phyloP scores from a whole-genome alignment of 2,888 invertebrate species.

The Boloria selene region DNA sequence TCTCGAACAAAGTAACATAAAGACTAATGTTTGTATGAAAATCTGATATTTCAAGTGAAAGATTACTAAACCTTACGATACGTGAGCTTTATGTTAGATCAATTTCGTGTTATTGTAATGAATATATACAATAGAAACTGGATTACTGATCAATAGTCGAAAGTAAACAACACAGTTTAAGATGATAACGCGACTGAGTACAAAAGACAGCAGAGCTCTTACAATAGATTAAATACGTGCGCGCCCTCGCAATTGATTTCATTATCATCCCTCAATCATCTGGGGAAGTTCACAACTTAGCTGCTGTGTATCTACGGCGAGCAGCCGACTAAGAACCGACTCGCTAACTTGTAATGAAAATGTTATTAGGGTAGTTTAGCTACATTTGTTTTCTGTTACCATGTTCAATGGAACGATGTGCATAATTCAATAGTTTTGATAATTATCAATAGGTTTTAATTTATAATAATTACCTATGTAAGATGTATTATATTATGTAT shows the following conservation, averaged over 20 bases:
- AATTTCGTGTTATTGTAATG: too few species aligned
- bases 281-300: constrained; percentile 25
- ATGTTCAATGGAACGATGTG: neutral
- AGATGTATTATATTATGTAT: too few species aligned
- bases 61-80: too few species aligned
- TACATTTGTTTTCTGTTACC: too few species aligned
- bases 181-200: constrained; percentile 16
- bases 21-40: too few species aligned
- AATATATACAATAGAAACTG: neutral
- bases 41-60: too few species aligned
- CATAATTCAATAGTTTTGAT: too few species aligned
- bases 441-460: too few species aligned
- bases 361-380: constrained; percentile 8
- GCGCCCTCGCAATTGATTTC: constrained; percentile 35
- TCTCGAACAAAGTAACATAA: too few species aligned
- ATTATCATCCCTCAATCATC: constrained; percentile 29
- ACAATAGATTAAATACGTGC: constrained; percentile 37
- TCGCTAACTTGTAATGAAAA: constrained; percentile 11
- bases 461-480: too few species aligned
- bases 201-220: constrained; percentile 17
- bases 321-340: neutral
- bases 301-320: neutral
- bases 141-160: constrained; percentile 1
- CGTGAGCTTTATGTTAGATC: too few species aligned
- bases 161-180: constrained; percentile 2